These are phyloP conservation scores for Pseudochromis fuscus DNA, from an alignment of 2,797 vertebrate genomes.

Conservation along the genomic window DNA sequence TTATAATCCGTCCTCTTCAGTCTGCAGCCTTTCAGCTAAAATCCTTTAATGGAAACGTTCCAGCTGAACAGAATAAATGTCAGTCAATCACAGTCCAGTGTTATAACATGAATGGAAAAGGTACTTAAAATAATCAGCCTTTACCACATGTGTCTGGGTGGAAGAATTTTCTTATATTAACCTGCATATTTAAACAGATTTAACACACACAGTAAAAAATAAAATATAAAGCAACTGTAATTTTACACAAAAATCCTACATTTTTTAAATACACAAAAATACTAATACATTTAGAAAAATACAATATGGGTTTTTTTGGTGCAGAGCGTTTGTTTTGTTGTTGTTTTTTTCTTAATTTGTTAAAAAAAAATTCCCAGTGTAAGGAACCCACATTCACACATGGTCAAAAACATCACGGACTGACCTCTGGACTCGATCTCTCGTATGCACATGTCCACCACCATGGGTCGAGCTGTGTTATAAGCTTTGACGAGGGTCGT, in stretches of 20 bases:
- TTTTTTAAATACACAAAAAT: no score
- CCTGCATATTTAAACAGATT: neutral
- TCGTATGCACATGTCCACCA: conserved; percentile 99
- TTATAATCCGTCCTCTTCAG: neutral
- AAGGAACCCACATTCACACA: neutral
- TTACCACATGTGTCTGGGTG: neutral
- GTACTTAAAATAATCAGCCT: conserved; percentile 1
- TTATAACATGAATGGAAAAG: neutral
- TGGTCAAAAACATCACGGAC: conserved; percentile 19
- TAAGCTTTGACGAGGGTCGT: conserved; percentile 97
- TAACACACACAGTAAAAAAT: no score
- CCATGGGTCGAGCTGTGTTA: conserved; percentile 96
- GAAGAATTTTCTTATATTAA: neutral
- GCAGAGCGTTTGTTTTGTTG: no score
- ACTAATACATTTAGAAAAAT: no score
- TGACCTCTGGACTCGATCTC: conserved; percentile 99
- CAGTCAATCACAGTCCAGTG: conserved; percentile 1
- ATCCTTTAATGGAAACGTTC: conserved; percentile 5
- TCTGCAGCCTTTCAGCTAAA: neutral
- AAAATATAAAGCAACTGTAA: no score
- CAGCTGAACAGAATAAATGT: conserved; percentile 3
- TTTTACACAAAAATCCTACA: no score
- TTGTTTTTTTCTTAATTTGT: no score
- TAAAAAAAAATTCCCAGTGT: no score
- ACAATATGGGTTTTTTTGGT: no score